These are phyloP conservation scores for Nicator chloris DNA, from an alignment of 2,113 vertebrate genomes.

Conservation along the genomic window DNA sequence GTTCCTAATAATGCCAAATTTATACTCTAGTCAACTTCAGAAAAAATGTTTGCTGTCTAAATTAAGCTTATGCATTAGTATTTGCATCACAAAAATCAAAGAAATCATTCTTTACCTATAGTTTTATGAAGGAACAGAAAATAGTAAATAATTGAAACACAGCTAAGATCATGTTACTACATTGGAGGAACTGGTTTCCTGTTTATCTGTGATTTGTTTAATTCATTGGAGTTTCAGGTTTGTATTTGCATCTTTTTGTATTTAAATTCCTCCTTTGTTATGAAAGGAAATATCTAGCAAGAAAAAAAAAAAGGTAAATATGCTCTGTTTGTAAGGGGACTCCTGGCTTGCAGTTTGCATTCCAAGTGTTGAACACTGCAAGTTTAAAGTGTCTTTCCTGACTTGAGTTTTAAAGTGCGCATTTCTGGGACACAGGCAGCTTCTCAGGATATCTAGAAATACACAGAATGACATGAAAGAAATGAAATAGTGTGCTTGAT, in stretches of 20 bases:
- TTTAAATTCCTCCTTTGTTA: slow-evolving; percentile 19
- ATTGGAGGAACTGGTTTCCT: background rate
- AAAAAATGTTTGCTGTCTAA: background rate
- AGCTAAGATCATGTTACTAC: background rate
- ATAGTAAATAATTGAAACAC: background rate
- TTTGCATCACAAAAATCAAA: background rate
- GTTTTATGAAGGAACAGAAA: background rate
- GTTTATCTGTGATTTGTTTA: background rate
- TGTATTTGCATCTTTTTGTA: background rate
- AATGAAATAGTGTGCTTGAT: background rate
- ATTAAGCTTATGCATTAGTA: background rate
- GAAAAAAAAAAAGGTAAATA: background rate
- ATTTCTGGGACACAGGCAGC: background rate
- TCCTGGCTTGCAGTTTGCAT: background rate
- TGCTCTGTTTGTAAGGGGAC: background rate
- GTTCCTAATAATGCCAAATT: background rate
- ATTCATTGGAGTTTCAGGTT: background rate
- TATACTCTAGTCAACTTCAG: background rate
- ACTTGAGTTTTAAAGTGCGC: background rate
- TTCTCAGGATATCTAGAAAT: background rate
- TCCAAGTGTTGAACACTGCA: background rate
- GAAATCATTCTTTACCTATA: background rate
- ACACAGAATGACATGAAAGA: background rate
- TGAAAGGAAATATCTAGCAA: background rate
- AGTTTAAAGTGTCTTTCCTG: background rate